phyloP scores from a whole-genome alignment of 2,888 invertebrate species.

The Toxonevra muliebris region DNA sequence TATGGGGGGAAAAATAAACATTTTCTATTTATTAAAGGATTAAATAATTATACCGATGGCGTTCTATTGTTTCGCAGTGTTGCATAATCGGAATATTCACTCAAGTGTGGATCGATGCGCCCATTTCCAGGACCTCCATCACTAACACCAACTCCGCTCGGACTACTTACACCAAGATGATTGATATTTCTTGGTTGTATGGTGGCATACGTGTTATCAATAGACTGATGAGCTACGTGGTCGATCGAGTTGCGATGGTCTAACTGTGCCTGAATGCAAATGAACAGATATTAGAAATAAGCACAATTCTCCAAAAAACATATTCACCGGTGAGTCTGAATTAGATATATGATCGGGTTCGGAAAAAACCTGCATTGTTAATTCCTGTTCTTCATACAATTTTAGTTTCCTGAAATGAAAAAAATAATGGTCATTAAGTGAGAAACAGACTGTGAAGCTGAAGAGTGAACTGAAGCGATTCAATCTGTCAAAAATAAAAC shows the following conservation, averaged over 20 bases:
- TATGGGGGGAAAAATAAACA: constrained; percentile 10
- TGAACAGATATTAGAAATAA: background rate
- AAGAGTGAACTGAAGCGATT: no score
- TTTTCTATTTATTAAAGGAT: background rate
- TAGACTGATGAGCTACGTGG: constrained; percentile 61
- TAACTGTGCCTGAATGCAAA: constrained; percentile 49
- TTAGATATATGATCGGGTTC: constrained; percentile 72
- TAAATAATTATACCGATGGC: constrained; percentile 58
- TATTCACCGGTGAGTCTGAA: constrained; percentile 59
- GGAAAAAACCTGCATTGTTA: constrained; percentile 92
- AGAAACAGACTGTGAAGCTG: no score
- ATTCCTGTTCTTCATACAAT: constrained; percentile 90
- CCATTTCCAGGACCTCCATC: constrained; percentile 40
- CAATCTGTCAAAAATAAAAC: no score
- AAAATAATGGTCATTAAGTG: background rate
- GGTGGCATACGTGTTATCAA: constrained; percentile 65
- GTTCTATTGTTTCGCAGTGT: constrained; percentile 63
- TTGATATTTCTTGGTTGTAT: constrained; percentile 62
- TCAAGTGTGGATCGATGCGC: constrained; percentile 54
- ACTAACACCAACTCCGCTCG: constrained; percentile 42
- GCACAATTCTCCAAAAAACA: background rate
- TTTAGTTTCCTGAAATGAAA: constrained; percentile 75
- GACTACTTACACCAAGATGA: constrained; percentile 40
- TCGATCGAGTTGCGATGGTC: no score
- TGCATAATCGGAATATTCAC: constrained; percentile 65